These are phyloP conservation scores for Misgurnus mizolepis DNA, from an alignment of 2,113 vertebrate species.

Conservation along the genomic window DNA sequence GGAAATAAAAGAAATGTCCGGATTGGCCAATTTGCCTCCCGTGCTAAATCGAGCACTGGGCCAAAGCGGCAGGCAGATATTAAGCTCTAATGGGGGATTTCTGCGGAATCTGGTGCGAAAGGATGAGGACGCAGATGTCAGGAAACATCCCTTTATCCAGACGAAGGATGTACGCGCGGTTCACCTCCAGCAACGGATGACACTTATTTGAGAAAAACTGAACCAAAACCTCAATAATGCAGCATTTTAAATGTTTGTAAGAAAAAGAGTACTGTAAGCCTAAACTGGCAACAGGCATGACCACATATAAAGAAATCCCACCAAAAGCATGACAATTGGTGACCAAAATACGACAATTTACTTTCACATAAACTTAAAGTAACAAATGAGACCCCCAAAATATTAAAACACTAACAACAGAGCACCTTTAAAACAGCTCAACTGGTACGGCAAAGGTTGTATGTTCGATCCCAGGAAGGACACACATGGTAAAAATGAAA, in stretches of 20 bases:
- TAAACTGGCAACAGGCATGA: background rate
- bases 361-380: background rate
- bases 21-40: slow-evolving; percentile 4
- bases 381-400: background rate
- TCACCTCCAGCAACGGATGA: background rate
- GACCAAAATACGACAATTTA: background rate
- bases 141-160: slow-evolving; percentile 49
- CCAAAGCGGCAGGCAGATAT: slow-evolving; percentile 8
- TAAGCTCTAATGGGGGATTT: slow-evolving; percentile 43
- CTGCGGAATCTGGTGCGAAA: slow-evolving; percentile 43
- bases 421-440: background rate
- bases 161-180: background rate
- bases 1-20: background rate
- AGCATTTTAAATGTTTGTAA: background rate
- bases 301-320: background rate
- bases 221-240: background rate
- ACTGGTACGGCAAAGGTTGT: too few relatives aligned
- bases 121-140: slow-evolving; percentile 64
- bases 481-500: too few relatives aligned
- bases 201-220: background rate
- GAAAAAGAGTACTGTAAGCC: background rate
- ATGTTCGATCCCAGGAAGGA: too few relatives aligned
- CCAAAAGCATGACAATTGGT: background rate
- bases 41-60: slow-evolving; percentile 38
- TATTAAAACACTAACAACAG: background rate